A percentile compares a stretch with the other conserved stretches of the same genome.
These are phyloP conservation scores for Serranus cabrilla DNA, from an alignment of 2,797 vertebrate genomes.

Conservation along the genomic window DNA sequence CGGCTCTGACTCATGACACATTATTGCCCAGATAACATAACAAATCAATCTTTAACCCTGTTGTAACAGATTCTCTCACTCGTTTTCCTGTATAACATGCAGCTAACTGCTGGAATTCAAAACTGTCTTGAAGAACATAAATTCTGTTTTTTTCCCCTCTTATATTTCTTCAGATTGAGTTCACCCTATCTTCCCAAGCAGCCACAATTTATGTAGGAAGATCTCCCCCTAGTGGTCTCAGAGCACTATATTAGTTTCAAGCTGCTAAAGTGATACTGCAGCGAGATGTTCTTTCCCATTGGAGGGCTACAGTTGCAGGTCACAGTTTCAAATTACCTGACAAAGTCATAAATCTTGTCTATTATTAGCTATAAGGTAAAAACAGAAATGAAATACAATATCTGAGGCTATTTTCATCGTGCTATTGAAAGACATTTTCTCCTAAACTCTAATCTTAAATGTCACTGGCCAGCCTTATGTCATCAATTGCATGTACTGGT, in stretches of 20 bases:
- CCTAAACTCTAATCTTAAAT: constrained; percentile 59
- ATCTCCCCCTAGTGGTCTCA: constrained; percentile 86
- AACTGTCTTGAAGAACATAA: neutral
- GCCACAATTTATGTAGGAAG: constrained; percentile 75
- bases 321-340: constrained; percentile 75
- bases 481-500: constrained; percentile 36
- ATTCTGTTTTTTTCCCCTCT: neutral
- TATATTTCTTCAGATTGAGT: constrained; percentile 19
- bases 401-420: constrained; percentile 60
- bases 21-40: too few species aligned
- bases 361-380: constrained; percentile 78
- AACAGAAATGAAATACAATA: constrained; percentile 76
- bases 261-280: constrained; percentile 53
- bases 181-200: constrained; percentile 5
- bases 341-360: constrained; percentile 75
- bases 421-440: constrained; percentile 66
- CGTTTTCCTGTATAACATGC: constrained; percentile 7
- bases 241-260: constrained; percentile 33
- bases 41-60: neutral
- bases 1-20: constrained; percentile 27
- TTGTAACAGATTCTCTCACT: neutral
- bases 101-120: constrained; percentile 3
- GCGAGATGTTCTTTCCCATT: constrained; percentile 58
- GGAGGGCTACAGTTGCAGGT: constrained; percentile 68
- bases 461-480: constrained; percentile 51